Evolutionary conservation across 2,888 invertebrate species (phyloP).

Genomic region (Notodonta ziczac): DNA sequence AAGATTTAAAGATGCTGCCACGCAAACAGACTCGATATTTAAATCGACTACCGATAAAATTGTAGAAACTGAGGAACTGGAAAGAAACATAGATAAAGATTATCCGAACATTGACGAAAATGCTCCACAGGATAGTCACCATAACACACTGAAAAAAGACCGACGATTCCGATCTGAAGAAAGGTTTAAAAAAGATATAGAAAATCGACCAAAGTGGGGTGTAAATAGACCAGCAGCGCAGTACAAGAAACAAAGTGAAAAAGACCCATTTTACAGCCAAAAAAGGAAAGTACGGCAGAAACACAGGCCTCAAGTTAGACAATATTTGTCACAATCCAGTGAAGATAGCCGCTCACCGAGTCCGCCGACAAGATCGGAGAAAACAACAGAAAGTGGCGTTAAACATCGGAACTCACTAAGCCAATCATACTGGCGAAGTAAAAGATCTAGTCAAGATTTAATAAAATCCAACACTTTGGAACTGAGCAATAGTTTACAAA

Average conservation of each 20-base stretch:
- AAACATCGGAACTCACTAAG: constrained; percentile 77
- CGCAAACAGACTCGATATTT: constrained; percentile 86
- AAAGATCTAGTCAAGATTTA: constrained; percentile 74
- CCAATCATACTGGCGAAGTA: constrained; percentile 81
- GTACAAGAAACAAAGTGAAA: constrained; percentile 95
- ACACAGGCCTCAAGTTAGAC: constrained; percentile 84
- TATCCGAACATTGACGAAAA: constrained; percentile 79
- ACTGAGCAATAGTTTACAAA: constrained; percentile 68
- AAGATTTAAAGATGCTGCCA: constrained; percentile 85
- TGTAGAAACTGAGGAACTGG: constrained; percentile 65
- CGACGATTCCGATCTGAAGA: constrained; percentile 82
- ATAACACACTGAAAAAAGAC: constrained; percentile 80
- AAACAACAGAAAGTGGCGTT: constrained; percentile 63
- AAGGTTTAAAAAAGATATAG: constrained; percentile 83
- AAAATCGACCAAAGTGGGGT: constrained; percentile 90
- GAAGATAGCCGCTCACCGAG: constrained; percentile 86
- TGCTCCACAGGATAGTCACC: constrained; percentile 77
- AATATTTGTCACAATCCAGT: constrained; percentile 85
- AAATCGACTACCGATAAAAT: constrained; percentile 60
- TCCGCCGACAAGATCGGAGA: constrained; percentile 74
- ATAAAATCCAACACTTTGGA: constrained; percentile 63
- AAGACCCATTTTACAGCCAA: constrained; percentile 92
- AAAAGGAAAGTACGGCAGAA: constrained; percentile 88
- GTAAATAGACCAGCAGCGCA: constrained; percentile 91
- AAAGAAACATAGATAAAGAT: constrained; percentile 80